phyloP scores from a whole-genome alignment of 2,113 vertebrate species.

The Cochlearius cochlearius region DNA sequence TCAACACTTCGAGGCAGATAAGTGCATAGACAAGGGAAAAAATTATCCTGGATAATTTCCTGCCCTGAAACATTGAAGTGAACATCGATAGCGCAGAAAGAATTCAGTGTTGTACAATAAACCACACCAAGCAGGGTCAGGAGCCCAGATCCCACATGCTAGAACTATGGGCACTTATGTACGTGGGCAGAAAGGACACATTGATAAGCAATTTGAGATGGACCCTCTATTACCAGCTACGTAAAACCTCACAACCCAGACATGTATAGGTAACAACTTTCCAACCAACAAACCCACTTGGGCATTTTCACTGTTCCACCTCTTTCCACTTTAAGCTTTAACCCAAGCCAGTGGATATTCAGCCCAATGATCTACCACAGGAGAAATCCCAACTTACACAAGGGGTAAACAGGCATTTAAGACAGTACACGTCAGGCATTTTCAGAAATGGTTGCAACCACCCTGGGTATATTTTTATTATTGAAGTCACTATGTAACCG shows the following conservation, averaged over 20 bases:
- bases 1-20: not conserved
- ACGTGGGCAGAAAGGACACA: not conserved
- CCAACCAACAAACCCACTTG: not conserved
- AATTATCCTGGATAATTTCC: not conserved
- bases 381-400: not conserved
- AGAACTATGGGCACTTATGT: not conserved
- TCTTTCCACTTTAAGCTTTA: not conserved
- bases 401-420: not conserved
- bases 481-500: not conserved
- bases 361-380: not conserved
- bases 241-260: not conserved
- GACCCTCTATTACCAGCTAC: not conserved
- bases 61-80: not conserved
- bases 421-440: not conserved
- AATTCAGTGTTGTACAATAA: not conserved
- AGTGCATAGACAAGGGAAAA: not conserved
- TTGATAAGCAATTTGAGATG: not conserved
- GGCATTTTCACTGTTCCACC: not conserved
- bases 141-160: not conserved
- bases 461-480: not conserved
- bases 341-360: not conserved
- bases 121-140: not conserved
- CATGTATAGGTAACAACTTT: not conserved
- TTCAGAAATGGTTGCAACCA: not conserved
- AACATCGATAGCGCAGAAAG: not conserved